Conservation (phyloP, 2,888 invertebrate genomes). For the Schrankia costaestrigalis region DNA sequence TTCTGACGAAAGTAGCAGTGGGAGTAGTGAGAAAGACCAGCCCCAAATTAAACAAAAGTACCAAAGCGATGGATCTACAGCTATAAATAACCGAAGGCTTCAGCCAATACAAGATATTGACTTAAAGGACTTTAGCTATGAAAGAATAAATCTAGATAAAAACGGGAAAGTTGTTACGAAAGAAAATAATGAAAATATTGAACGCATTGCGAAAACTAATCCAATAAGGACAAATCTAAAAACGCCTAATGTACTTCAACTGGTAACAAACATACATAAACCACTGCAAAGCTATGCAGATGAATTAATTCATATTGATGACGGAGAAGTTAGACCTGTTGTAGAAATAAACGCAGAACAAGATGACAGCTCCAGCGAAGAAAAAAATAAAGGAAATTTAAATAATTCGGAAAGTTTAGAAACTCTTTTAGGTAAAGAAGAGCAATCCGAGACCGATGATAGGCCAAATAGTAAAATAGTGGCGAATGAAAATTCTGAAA, state of each 20-base stretch:
- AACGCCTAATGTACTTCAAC: constrained; percentile 20
- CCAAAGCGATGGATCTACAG: constrained; percentile 5
- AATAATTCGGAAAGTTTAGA: constrained; percentile 45
- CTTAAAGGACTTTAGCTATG: constrained; percentile 51
- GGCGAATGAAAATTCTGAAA: constrained; percentile 22
- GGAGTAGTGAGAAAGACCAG: constrained; percentile 10
- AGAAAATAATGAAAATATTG: constrained; percentile 34
- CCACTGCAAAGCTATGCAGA: constrained; percentile 30
- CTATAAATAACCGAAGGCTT: constrained; percentile 15
- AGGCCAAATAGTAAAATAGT: constrained; percentile 37
- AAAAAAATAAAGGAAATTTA: constrained; percentile 29
- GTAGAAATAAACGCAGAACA: constrained; percentile 59
- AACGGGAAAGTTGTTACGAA: constrained; percentile 43
- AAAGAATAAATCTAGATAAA: constrained; percentile 47
- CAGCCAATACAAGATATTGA: constrained; percentile 47
- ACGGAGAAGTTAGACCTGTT: constrained; percentile 67
- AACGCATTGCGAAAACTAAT: constrained; percentile 30
- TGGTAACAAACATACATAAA: constrained; percentile 21
- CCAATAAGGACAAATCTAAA: constrained; percentile 21
- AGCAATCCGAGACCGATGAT: constrained; percentile 15
- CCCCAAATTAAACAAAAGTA: constrained; percentile 7
- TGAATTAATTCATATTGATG: constrained; percentile 48
- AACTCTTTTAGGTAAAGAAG: constrained; percentile 38
- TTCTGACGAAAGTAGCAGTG: constrained; percentile 25
- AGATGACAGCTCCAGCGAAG: constrained; percentile 41